Evolutionary conservation across 2,888 invertebrate genomes (phyloP).

Genomic region (Merodon equestris): DNA sequence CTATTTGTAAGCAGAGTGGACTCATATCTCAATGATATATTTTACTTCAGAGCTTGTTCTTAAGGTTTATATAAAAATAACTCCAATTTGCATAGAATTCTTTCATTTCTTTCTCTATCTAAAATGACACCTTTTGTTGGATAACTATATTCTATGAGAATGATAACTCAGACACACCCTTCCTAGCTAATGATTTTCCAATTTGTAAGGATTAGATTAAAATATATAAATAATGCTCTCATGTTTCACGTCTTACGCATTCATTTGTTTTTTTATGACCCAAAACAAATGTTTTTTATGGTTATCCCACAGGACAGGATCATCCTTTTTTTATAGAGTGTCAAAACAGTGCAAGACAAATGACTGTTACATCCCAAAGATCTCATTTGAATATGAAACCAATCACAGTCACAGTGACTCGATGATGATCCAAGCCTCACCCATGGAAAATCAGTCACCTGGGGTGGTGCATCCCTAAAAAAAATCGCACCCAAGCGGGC

Average conservation of each 20-base stretch:
- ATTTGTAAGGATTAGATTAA: slow-evolving; percentile 46
- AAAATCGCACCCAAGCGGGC: neutral
- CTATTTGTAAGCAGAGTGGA: too few relatives aligned
- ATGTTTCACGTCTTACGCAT: slow-evolving; percentile 15
- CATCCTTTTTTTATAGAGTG: slow-evolving; percentile 33
- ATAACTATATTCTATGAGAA: neutral
- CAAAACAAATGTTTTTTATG: slow-evolving; percentile 13
- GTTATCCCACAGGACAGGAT: slow-evolving; percentile 6
- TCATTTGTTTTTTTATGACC: slow-evolving; percentile 32
- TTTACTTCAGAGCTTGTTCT: too few relatives aligned
- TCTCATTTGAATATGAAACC: slow-evolving; percentile 51
- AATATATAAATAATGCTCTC: slow-evolving; percentile 16
- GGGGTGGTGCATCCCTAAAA: slow-evolving; percentile 17
- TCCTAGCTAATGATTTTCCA: slow-evolving; percentile 43
- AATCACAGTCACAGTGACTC: slow-evolving; percentile 40
- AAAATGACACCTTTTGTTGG: too few relatives aligned
- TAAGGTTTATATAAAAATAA: too few relatives aligned
- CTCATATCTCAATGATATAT: too few relatives aligned
- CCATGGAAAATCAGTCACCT: slow-evolving; percentile 25
- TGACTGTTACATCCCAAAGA: slow-evolving; percentile 20
- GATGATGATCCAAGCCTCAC: slow-evolving; percentile 3
- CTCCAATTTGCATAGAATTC: too few relatives aligned
- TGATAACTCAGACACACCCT: too few relatives aligned
- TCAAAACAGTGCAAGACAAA: slow-evolving; percentile 39
- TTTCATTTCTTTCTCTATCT: too few relatives aligned